Base-by-base conservation (phyloP, 2,888 invertebrate species). In the Diachrysia chrysitis region DNA sequence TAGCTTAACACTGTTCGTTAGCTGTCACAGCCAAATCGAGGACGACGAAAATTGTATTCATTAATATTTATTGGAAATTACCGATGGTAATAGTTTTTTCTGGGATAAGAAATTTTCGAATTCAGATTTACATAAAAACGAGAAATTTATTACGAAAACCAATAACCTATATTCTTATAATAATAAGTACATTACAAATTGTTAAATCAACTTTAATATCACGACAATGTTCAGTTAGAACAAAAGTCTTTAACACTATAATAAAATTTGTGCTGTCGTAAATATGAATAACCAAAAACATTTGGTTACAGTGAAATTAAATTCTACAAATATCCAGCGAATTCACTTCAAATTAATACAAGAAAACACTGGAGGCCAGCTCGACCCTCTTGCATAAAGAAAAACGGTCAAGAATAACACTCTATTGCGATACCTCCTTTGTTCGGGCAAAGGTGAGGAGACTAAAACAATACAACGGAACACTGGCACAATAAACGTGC, bases 391-490 rank as follows among this genome's bases (percentile, higher is more conserved):
- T 63, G 57, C 16, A n/a, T 23, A 62, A 42, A 62, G 68, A 56
- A 71, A 68, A 53, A 58, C 63, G 58, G 53, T 68, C 63, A 51
- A 48, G 56, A 67, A 64, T 17, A 62, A 61, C 56, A 37, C 63
- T 17, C 21, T 25, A 53, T 19, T 23, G 35, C n/a, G 35, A 48
- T 51, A 19, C 29, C 64, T 58, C 29, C 63, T 74, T 78, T 78
- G 78, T 78, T 66, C 42, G 14, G 23, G 29, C 23, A 64, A 64
- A 70, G 70, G 63, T 62, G 63, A 62, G 56, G 63, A 63, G 51
- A 59, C 70, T 66, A n/a, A 58, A 78, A 78, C 74, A 75, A 75
- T 75, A 67, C 76, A 46, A 57, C n/a, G 64, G 55, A 46, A 70
- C 55, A 48, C 56, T 60, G 35, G 35, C 29, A 76, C 76, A 76